These are phyloP conservation scores for Brenthis ino DNA, from an alignment of 2,888 invertebrate species.

Conservation along the genomic window DNA sequence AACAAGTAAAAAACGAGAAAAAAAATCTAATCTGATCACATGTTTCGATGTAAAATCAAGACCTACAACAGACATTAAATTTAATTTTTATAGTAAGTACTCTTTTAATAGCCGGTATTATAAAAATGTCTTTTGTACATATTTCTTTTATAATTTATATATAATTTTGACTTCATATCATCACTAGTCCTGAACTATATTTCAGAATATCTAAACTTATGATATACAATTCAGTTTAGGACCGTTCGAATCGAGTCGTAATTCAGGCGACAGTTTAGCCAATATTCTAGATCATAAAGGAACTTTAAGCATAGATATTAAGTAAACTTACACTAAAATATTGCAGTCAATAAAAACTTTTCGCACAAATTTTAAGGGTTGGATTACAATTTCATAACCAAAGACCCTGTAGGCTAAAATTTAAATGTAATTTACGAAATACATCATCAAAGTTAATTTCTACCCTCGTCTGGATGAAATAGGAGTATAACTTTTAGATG, in stretches of 20 bases:
- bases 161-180: too few relatives aligned
- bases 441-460: neutral
- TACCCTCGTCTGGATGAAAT: neutral
- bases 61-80: too few relatives aligned
- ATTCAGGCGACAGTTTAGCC: neutral
- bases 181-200: too few relatives aligned
- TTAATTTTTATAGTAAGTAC: too few relatives aligned
- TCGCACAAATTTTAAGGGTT: neutral
- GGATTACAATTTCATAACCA: constrained; percentile 5
- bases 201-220: too few relatives aligned
- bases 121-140: too few relatives aligned
- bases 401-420: neutral
- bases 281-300: neutral
- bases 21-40: too few relatives aligned
- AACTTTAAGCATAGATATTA: neutral
- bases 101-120: too few relatives aligned
- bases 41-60: too few relatives aligned
- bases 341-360: neutral
- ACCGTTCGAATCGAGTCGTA: neutral
- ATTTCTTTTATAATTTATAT: too few relatives aligned
- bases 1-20: too few relatives aligned
- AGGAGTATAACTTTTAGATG: neutral
- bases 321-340: neutral
- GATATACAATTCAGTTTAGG: neutral
- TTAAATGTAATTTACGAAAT: constrained; percentile 7